phyloP scores from a whole-genome alignment of 2,888 invertebrate genomes.

The Pachymerium ferrugineum region DNA sequence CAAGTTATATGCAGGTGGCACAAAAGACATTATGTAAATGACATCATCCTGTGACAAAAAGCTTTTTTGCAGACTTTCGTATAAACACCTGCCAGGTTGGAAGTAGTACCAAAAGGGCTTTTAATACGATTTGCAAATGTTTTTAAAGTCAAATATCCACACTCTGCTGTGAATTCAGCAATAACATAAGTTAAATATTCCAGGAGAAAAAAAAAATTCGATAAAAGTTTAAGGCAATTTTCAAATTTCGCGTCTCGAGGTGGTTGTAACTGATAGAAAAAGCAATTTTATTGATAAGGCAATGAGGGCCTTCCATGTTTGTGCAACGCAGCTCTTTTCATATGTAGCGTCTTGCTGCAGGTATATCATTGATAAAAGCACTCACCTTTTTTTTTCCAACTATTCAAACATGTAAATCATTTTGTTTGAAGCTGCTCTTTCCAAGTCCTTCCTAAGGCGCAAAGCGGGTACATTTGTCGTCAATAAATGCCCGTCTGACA shows the following conservation, averaged over 20 bases:
- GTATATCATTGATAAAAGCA: not conserved
- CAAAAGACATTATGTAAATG: slow-evolving; percentile 9
- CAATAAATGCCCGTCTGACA: too few species aligned
- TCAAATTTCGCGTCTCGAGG: not conserved
- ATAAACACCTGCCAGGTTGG: too few species aligned
- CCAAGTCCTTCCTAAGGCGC: not conserved
- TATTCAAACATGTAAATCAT: slow-evolving; percentile 13
- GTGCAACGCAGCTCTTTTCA: too few species aligned
- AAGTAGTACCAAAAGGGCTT: too few species aligned
- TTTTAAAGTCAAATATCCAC: too few species aligned
- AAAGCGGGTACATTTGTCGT: not conserved
- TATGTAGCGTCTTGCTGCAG: too few species aligned
- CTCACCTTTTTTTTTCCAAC: not conserved
- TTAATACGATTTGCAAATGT: too few species aligned
- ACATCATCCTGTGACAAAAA: not conserved
- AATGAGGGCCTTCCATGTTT: not conserved
- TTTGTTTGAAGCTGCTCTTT: slow-evolving; percentile 14
- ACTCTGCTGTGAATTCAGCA: too few species aligned
- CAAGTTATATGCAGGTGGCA: not conserved
- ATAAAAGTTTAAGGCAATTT: too few species aligned
- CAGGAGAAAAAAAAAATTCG: too few species aligned
- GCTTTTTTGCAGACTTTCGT: too few species aligned
- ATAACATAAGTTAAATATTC: too few species aligned
- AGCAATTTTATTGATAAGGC: slow-evolving; percentile 15
- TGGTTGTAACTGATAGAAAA: not conserved